Conservation (phyloP, 1,140 invertebrate species). For the Trachelipus rathkii region DNA sequence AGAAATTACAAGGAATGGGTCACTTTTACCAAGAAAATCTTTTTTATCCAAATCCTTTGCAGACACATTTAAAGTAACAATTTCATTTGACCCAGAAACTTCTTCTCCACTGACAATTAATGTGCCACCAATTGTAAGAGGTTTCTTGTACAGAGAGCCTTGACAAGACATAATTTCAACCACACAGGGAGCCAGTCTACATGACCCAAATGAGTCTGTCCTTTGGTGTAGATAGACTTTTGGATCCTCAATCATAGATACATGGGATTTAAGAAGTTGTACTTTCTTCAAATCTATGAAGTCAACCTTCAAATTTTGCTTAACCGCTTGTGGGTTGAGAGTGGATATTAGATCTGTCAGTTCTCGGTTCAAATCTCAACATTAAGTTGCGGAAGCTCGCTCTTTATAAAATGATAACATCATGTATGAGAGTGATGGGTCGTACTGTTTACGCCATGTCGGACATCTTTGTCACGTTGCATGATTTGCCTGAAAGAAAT, state of each 20-base stretch:
- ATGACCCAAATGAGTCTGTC: constrained; percentile 56
- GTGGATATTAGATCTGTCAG: constrained; percentile 56
- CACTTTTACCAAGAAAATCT: constrained; percentile 58
- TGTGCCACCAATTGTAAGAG: constrained; percentile 46
- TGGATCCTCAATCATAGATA: constrained; percentile 49
- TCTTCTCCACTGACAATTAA: constrained; percentile 55
- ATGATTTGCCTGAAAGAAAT: constrained; percentile 49
- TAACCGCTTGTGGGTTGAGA: constrained; percentile 57
- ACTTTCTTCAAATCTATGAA: constrained; percentile 59
- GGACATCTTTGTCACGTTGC: constrained; percentile 54
- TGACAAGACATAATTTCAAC: constrained; percentile 55
- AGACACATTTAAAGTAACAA: constrained; percentile 53
- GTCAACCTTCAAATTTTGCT: constrained; percentile 54
- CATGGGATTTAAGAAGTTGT: constrained; percentile 48
- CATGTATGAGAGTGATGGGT: too few relatives aligned
- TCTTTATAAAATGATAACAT: constrained; percentile 50
- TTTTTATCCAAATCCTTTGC: constrained; percentile 56
- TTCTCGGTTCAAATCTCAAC: constrained; percentile 54
- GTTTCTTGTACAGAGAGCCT: constrained; percentile 47
- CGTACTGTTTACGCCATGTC: too few relatives aligned
- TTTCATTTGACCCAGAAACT: constrained; percentile 54
- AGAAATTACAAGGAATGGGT: constrained; percentile 50
- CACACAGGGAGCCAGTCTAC: constrained; percentile 55
- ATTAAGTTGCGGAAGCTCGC: constrained; percentile 31
- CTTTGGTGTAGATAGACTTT: constrained; percentile 39